Conservation (phyloP, 1,140 invertebrate species). For the Chymomyza costata region DNA sequence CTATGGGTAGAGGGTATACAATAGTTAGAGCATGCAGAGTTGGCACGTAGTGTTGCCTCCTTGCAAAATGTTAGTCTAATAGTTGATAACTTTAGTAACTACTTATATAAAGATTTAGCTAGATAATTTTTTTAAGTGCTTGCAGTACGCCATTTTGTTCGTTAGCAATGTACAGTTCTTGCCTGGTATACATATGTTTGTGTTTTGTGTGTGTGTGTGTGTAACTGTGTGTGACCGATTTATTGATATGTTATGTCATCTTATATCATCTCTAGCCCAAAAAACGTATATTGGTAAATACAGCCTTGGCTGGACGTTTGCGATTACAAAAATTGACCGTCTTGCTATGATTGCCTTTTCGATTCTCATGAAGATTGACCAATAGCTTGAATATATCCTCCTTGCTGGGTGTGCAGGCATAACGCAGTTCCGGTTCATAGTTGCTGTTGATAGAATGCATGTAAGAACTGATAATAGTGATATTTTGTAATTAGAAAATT, state of each 20-base stretch:
- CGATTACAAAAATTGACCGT: conserved; percentile 80
- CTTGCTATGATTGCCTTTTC: conserved; percentile 77
- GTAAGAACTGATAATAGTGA: conserved; percentile 72
- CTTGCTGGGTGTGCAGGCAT: conserved; percentile 78
- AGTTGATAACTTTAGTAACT: no score
- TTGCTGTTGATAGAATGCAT: conserved; percentile 74
- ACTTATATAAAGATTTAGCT: no score
- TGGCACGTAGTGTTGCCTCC: no score
- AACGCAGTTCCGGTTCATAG: conserved; percentile 78
- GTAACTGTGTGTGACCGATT: conserved; percentile 1
- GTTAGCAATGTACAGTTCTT: conserved; percentile 70
- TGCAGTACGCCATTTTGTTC: conserved; percentile 56
- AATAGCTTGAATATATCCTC: conserved; percentile 79
- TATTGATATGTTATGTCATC: background rate
- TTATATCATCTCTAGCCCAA: conserved; percentile 74
- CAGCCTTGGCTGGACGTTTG: conserved; percentile 77
- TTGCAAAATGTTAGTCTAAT: no score
- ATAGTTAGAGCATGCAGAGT: no score
- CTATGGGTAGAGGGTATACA: no score
- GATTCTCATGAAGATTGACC: conserved; percentile 79
- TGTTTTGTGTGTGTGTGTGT: conserved; percentile 20
- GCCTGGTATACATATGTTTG: conserved; percentile 66
- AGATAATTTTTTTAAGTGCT: conserved; percentile 58
- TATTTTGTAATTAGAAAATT: conserved; percentile 63
- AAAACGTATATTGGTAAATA: conserved; percentile 81